Percentiles rank a stretch among this genome's conserved stretches.
phyloP scores from a whole-genome alignment of 2,113 vertebrate genomes.

The Coturnix japonica region DNA sequence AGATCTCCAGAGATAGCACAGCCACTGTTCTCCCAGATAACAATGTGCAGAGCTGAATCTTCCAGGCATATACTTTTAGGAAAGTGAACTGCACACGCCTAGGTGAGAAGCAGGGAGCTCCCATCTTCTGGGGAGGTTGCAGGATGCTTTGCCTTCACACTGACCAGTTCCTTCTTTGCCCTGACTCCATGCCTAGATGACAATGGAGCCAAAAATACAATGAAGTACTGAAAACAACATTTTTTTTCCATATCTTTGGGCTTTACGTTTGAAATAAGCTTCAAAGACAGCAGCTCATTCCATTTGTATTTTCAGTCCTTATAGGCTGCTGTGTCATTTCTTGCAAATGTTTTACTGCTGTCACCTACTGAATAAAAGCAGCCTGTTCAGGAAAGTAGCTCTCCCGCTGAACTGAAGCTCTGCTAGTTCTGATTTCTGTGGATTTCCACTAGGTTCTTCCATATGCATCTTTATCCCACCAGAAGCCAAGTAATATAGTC shows the following conservation, averaged over 20 bases:
- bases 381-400: not conserved
- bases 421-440: not conserved
- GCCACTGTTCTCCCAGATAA: constrained; percentile 24
- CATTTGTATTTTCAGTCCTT: not conserved
- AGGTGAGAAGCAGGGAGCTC: not conserved
- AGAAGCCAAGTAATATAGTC: not conserved
- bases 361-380: not conserved
- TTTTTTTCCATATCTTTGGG: not conserved
- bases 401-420: not conserved
- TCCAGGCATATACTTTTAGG: not conserved
- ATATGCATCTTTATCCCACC: not conserved
- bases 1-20: constrained; percentile 50
- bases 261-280: not conserved
- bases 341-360: not conserved
- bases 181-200: not conserved
- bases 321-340: not conserved
- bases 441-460: not conserved
- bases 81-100: not conserved
- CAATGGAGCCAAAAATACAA: not conserved
- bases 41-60: not conserved
- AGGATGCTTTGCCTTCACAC: not conserved
- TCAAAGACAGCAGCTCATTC: not conserved
- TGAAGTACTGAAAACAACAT: not conserved
- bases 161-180: not conserved
- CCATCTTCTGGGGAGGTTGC: not conserved